Evolutionary conservation across 2,113 vertebrate genomes (phyloP).

Genomic region (Apistogramma diplotaenia): DNA sequence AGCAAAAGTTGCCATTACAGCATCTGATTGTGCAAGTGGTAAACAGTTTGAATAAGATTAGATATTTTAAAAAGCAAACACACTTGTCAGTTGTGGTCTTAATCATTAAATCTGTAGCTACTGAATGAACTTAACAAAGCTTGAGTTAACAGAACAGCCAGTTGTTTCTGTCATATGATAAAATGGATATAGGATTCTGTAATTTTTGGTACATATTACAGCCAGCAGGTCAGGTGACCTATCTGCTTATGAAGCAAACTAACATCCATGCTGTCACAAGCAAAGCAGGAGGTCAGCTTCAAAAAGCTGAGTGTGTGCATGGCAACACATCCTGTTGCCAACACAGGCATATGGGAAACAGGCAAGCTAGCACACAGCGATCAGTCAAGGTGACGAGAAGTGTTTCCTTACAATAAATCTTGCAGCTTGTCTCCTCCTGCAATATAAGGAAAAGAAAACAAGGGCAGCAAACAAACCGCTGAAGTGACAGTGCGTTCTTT

Average conservation of each 20-base stretch:
- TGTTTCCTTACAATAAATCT: neutral
- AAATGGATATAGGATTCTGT: neutral
- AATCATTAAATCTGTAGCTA: neutral
- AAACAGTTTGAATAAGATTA: neutral
- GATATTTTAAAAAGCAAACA: neutral
- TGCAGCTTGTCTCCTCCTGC: neutral
- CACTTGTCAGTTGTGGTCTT: neutral
- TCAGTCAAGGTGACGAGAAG: neutral
- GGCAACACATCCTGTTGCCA: constrained; percentile 31
- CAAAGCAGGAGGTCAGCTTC: constrained; percentile 18
- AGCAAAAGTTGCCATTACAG: neutral
- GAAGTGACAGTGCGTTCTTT: neutral
- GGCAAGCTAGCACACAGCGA: neutral
- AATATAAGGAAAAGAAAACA: neutral
- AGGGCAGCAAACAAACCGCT: neutral
- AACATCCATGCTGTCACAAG: neutral
- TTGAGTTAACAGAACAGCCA: neutral
- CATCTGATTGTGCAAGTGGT: neutral
- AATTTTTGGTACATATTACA: neutral
- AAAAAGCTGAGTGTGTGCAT: constrained; percentile 10
- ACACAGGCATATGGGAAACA: constrained; percentile 47
- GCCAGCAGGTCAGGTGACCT: neutral
- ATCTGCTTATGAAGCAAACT: neutral
- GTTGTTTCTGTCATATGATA: neutral
- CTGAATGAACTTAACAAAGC: neutral